Conservation (phyloP, 2,888 invertebrate genomes). For the Zeuzera pyrina region DNA sequence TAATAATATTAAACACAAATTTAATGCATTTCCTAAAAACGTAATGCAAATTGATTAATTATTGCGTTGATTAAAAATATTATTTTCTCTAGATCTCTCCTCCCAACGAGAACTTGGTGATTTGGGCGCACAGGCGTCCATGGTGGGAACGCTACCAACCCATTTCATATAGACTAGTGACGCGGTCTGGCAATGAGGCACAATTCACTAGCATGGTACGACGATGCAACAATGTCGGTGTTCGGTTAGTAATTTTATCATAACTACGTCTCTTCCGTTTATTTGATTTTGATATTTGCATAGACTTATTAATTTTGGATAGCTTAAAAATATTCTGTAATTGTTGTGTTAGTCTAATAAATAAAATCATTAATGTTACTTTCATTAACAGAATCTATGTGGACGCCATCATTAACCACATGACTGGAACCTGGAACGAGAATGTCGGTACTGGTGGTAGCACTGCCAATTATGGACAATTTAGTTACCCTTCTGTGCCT, state of each 20-base stretch:
- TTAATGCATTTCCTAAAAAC: too few species aligned
- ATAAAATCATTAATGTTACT: too few species aligned
- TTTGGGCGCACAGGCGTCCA: slow-evolving; percentile 73
- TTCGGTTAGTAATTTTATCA: slow-evolving; percentile 74
- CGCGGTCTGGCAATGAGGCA: slow-evolving; percentile 83
- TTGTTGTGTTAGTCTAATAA: too few species aligned
- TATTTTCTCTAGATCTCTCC: slow-evolving; percentile 80
- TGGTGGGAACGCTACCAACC: slow-evolving; percentile 96
- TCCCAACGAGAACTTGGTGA: slow-evolving; percentile 79
- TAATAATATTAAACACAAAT: too few species aligned
- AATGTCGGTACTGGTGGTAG: slow-evolving; percentile 77
- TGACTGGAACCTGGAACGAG: slow-evolving; percentile 75
- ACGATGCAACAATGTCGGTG: slow-evolving; percentile 85
- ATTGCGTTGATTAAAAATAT: too few species aligned
- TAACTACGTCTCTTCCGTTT: background rate
- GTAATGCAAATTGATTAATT: too few species aligned
- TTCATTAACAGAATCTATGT: slow-evolving; percentile 79
- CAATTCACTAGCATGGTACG: slow-evolving; percentile 84
- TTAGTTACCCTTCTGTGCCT: slow-evolving; percentile 76
- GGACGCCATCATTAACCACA: slow-evolving; percentile 90
- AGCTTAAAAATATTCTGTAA: too few species aligned
- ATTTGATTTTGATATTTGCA: too few species aligned
- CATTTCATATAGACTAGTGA: slow-evolving; percentile 82
- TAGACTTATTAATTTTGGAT: too few species aligned
- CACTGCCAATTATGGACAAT: slow-evolving; percentile 63